Conservation (phyloP, 2,797 vertebrate species). For the Halcyon smyrnensis region DNA sequence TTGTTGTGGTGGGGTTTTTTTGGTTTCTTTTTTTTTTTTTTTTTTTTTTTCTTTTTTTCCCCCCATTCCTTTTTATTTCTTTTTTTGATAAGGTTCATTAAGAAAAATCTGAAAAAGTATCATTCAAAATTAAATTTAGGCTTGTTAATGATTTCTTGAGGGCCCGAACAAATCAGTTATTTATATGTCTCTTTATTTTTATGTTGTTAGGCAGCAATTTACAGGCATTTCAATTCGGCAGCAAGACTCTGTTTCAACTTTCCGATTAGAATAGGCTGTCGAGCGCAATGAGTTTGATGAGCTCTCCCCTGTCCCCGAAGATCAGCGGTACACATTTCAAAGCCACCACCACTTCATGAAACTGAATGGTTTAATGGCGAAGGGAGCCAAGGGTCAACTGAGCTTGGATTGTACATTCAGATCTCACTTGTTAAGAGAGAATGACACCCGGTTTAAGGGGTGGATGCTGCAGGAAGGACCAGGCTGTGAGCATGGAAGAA, state of each 20-base stretch:
- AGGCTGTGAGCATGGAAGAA: not conserved
- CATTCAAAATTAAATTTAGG: slow-evolving; percentile 38
- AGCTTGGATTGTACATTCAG: not conserved
- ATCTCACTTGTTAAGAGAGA: not conserved
- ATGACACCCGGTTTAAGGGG: not conserved
- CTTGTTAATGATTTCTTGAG: not conserved
- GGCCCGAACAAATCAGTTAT: slow-evolving; percentile 10
- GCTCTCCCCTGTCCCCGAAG: not conserved
- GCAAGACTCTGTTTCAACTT: slow-evolving; percentile 17
- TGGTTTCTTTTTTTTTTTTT: not conserved
- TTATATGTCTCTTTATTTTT: slow-evolving; percentile 3
- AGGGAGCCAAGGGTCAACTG: not conserved
- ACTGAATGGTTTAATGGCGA: not conserved
- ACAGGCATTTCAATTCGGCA: not conserved
- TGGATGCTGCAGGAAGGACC: not conserved
- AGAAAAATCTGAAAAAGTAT: slow-evolving; percentile 8
- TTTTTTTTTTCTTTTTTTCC: not conserved
- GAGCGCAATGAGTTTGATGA: slow-evolving; percentile 15
- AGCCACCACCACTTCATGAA: slow-evolving; percentile 1
- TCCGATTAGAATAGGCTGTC: slow-evolving; percentile 14
- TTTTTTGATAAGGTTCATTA: slow-evolving; percentile 21
- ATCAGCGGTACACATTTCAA: not conserved
- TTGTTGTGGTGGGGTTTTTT: too few species aligned
- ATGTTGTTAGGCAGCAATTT: not conserved
- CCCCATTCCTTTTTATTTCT: too few species aligned